Evolutionary conservation across 2,797 vertebrate species (phyloP).

Genomic region (Dendrocincla fuliginosa): DNA sequence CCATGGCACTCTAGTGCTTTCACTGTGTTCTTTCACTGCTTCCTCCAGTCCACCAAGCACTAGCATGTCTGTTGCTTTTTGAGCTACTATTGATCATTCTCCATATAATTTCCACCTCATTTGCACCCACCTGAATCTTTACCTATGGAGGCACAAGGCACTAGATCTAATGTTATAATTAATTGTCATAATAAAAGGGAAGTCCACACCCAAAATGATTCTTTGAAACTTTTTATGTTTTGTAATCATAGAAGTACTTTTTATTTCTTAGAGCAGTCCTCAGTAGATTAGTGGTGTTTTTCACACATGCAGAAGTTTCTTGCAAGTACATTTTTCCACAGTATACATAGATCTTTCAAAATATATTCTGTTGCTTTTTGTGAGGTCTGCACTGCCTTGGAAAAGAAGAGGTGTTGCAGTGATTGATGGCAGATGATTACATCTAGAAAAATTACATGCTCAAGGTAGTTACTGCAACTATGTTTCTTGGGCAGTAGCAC

Average conservation of each 20-base stretch:
- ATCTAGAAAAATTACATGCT: background rate
- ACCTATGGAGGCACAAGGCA: background rate
- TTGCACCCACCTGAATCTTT: background rate
- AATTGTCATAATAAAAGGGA: background rate
- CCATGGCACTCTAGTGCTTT: background rate
- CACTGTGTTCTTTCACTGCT: background rate
- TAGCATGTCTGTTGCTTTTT: background rate
- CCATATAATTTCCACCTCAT: background rate
- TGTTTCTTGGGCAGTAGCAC: background rate
- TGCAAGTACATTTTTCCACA: background rate
- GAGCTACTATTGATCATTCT: background rate
- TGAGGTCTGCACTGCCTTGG: background rate
- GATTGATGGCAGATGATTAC: background rate
- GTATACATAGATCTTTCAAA: background rate
- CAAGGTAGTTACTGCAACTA: background rate
- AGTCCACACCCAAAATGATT: background rate
- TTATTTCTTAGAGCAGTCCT: background rate
- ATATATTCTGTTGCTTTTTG: background rate
- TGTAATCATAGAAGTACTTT: background rate
- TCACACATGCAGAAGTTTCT: background rate
- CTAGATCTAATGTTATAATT: background rate
- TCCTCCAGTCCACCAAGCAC: background rate
- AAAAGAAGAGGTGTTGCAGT: background rate
- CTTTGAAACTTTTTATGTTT: background rate
- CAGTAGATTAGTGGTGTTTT: background rate